Evolutionary conservation across 2,888 invertebrate genomes (phyloP), one percentile per base, ranked within the genome.

Genomic region (Orthosia cruda): DNA sequence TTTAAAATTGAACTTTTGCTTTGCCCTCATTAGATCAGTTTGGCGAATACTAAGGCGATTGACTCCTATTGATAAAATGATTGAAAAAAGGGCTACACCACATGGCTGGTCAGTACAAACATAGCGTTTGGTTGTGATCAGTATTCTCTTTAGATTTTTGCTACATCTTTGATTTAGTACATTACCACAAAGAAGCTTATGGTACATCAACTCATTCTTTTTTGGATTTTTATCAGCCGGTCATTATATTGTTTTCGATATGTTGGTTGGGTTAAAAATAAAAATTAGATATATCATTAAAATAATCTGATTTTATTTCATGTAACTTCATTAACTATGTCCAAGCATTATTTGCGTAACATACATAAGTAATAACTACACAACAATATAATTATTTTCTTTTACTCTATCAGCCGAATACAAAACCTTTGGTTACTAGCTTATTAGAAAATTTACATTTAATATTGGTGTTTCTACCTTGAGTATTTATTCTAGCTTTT

Each of bases 361-460:
- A 93, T 94, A 91, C 87, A 91, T 90, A 90, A 85, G 87, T 89
- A 90, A 90, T 91, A 91, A 92, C 93, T 94, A 94, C 89, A 94
- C 94, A 94, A 95, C 93, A 94, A 93, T 91, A 89, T 90, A 91
- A 84, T 88, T 82, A 81, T 84, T 77, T 84, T 80, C 77, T 84
- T 88, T 87, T 86, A 90, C 81, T 91, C 92, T 93, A 93, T 94
- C 93, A 93, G 94, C 95, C 95, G 91, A 94, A 95, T 95, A 95
- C 90, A 95, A 95, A 91, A 95, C 94, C 96, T 96, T 96, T 96
- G 96, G 96, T 96, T 93, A 92, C 94, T 96, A 96, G 96, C 96
- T 95, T 95, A 94, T 86, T 89, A 89, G 75, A 89, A 88, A 90
- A 90, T 91, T 91, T 91, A 84, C 91, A 89, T 90, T 89, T 88